Base-by-base conservation (phyloP, 2,888 invertebrate species). In the Apodemia mormo region DNA sequence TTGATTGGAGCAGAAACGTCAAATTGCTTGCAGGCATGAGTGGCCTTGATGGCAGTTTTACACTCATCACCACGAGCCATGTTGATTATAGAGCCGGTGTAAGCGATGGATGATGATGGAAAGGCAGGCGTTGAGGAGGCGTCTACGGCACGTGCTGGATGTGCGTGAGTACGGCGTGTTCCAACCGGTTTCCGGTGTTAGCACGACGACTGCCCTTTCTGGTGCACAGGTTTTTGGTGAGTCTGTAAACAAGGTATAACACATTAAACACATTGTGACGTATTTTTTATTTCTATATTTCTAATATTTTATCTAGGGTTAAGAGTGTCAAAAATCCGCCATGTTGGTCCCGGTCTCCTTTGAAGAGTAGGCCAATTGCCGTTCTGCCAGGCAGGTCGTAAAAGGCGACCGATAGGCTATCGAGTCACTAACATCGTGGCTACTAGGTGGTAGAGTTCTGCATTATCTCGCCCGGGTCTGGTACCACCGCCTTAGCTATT, bases 121-220 rank as follows among this genome's bases (percentile, higher is more conserved):
- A 83, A 79, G 78, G 79, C 74, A 76, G 75, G 70, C 73, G 73
- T 29, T 70, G 70, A 68, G 70, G n/a, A 56, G 29, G 9, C 68
- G 85, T 76, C 95, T 97, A 97, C 78, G 97, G 97, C 75, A 97
- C 97, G 96, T 96, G 97, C 87, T 97, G 97, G 68, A 97, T 93
- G 85, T 96, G 96, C 67, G 96, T 97, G 66, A 97, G 95, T 64
- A 97, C 97, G 82, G 96, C 94, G 86, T 97, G 95, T 94, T 97
- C 97, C 89, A 97, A 91, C 72, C 96, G 95, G 94, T 97, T 97
- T 77, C 96, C 97, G 88, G 96, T 95, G 93, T 97, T 97, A 78
- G 97, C 97, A 77, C 96, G 95, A 81, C 97, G 95, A 81, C 97
- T 97, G 79, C 97, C 96, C 94, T 97, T 96, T 80, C 96, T 95